Evolutionary conservation across 2,888 invertebrate species (phyloP), one percentile per base, ranked within the genome.

Genomic region (Thysanoteuthis rhombus): DNA sequence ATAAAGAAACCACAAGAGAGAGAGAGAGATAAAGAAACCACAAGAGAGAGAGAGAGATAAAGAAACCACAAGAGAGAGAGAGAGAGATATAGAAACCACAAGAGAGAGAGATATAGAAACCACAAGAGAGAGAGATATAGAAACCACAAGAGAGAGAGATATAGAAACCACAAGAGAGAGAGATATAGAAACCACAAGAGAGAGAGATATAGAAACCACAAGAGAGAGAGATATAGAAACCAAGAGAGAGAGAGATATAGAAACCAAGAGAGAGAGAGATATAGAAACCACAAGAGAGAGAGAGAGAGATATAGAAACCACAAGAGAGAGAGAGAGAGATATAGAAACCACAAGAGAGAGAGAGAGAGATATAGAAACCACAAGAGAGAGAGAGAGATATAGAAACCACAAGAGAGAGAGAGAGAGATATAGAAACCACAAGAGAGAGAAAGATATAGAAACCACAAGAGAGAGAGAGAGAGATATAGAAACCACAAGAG

Each of bases 101-200:
- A n/a, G n/a, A n/a, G n/a, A n/a, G n/a, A n/a, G n/a, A n/a, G n/a
- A 58, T 0, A n/a, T 10, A n/a, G 75, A 75, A n/a, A 4, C 3
- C 8, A 75, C 10, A 2, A 75, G 10, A 8, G n/a, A n/a, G n/a
- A 75, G 75, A n/a, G n/a, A n/a, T n/a, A n/a, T n/a, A n/a, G 0
- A n/a, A 16, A 0, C 10, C 0, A 8, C 3, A 8, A n/a, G 10
- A 36, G 10, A 75, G 16, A 0, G 10, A n/a, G 1, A 0, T 0
- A 28, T 25, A 6, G 0, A 25, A 6, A 58, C n/a, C n/a, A n/a
- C n/a, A n/a, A 28, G 52, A 52, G 25, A 28, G 1, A 52, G 52
- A n/a, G n/a, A 28, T 1, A 36, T n/a, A 90, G 2, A 28, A n/a
- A n/a, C n/a, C n/a, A n/a, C n/a, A 36, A 38, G 32, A 90, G 3